These are phyloP conservation scores for Ochotona curzoniae DNA, from an alignment of 2,113 vertebrate species.

Conservation along the genomic window DNA sequence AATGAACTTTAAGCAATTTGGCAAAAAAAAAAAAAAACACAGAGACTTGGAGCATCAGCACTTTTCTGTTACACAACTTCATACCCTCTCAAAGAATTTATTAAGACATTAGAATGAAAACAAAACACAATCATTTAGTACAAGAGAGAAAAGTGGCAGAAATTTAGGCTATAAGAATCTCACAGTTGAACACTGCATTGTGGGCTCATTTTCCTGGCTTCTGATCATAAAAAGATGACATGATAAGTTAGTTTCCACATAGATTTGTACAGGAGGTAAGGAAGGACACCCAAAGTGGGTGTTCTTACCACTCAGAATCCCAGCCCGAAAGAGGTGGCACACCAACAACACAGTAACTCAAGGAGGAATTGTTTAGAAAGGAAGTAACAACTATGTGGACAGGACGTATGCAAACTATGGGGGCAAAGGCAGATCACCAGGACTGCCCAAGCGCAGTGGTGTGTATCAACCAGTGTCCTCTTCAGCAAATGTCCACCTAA, in stretches of 20 bases:
- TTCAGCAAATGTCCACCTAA: neutral
- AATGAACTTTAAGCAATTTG: conserved; percentile 34
- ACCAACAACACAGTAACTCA: neutral
- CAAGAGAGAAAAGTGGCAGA: conserved; percentile 16
- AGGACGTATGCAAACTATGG: accelerated
- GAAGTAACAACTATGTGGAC: neutral
- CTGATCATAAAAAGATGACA: neutral
- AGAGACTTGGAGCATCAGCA: conserved; percentile 9
- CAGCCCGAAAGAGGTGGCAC: neutral
- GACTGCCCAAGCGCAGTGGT: neutral
- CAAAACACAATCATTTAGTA: conserved; percentile 11
- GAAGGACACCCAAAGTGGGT: neutral
- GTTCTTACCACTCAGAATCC: neutral
- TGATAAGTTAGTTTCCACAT: neutral
- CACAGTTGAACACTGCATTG: neutral
- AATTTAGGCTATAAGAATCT: neutral
- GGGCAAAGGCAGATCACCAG: neutral
- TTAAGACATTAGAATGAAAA: conserved; percentile 66
- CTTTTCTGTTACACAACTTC: conserved; percentile 59
- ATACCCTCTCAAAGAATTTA: conserved; percentile 61
- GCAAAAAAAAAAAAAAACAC: conserved; percentile 51
- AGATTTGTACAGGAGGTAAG: neutral
- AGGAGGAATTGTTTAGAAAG: neutral
- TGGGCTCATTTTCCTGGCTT: neutral
- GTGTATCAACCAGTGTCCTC: neutral